These are phyloP conservation scores for Calliopum simillimum DNA, from an alignment of 2,888 invertebrate species.

Conservation along the genomic window DNA sequence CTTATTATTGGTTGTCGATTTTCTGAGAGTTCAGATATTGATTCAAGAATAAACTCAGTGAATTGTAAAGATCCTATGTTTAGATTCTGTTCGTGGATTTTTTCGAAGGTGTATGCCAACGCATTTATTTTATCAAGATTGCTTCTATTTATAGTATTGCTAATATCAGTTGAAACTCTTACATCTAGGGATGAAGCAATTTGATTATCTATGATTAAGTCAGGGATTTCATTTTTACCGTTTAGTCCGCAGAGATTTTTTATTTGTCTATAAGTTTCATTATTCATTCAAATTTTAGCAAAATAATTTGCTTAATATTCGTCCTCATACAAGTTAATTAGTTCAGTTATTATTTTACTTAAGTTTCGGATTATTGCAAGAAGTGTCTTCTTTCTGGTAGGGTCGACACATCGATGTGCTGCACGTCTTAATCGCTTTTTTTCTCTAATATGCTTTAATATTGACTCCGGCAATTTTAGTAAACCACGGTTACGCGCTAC, in stretches of 20 bases:
- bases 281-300: neutral
- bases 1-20: too few relatives aligned
- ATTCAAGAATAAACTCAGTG: neutral
- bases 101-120: neutral
- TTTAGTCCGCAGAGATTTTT: neutral
- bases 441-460: neutral
- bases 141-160: neutral
- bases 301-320: neutral
- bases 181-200: too few relatives aligned
- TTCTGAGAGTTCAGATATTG: too few relatives aligned
- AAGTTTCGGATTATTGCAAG: neutral
- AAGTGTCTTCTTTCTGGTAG: neutral
- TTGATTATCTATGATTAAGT: neutral
- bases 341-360: neutral
- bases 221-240: neutral
- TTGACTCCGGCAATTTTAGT: too few relatives aligned
- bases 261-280: neutral
- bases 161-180: too few relatives aligned
- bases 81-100: neutral
- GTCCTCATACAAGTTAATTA: neutral
- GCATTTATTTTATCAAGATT: neutral
- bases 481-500: too few relatives aligned
- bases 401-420: neutral
- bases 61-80: neutral
- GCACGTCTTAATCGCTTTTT: neutral